These are phyloP conservation scores for Cecropterus lyciades DNA, from an alignment of 1,140 invertebrate genomes.

Conservation along the genomic window DNA sequence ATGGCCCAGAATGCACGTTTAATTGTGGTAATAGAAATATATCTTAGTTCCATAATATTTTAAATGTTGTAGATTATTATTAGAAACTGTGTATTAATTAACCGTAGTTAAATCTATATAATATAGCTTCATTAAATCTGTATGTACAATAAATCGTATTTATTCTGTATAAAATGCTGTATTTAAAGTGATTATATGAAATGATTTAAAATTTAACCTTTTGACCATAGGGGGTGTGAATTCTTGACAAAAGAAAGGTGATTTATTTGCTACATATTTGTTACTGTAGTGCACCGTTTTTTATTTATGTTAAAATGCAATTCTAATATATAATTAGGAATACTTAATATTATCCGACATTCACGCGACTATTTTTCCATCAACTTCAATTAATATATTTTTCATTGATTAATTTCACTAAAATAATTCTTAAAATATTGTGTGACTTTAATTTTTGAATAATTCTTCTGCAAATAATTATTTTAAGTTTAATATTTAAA, in stretches of 20 bases:
- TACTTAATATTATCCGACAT: too few relatives aligned
- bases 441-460: not conserved
- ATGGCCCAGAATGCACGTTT: too few relatives aligned
- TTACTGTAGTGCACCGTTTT: conserved; percentile 27
- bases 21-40: too few relatives aligned
- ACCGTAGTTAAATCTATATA: too few relatives aligned
- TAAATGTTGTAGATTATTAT: too few relatives aligned
- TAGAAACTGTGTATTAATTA: too few relatives aligned
- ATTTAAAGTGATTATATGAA: not conserved
- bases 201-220: conserved; percentile 26
- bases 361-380: too few relatives aligned
- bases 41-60: too few relatives aligned
- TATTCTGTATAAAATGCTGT: not conserved
- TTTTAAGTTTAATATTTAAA: too few relatives aligned
- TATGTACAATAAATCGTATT: not conserved
- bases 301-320: conserved; percentile 5
- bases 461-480: not conserved
- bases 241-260: conserved; percentile 70
- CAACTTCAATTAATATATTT: too few relatives aligned
- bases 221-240: conserved; percentile 64
- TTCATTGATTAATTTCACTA: not conserved
- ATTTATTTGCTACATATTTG: conserved; percentile 37
- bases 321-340: not conserved
- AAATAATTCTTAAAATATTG: not conserved
- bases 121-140: not conserved